These are phyloP conservation scores for Rhagium mordax DNA, from an alignment of 2,888 invertebrate species.

Conservation along the genomic window DNA sequence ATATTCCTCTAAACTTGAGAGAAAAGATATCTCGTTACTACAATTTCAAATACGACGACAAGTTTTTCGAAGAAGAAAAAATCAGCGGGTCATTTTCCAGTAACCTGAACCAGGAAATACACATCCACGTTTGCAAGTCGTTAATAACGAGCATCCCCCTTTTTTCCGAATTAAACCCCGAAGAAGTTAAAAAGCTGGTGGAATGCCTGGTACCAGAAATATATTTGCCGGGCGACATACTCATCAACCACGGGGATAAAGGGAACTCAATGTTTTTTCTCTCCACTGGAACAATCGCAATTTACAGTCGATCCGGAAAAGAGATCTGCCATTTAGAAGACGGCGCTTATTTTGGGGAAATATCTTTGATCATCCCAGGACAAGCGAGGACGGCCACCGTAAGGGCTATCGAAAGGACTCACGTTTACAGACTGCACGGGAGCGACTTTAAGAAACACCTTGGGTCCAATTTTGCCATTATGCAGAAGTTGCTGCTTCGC, in stretches of 20 bases:
- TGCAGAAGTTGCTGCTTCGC: neutral
- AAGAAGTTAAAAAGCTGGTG: constrained; percentile 72
- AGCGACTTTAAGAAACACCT: constrained; percentile 70
- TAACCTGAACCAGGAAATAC: constrained; percentile 68
- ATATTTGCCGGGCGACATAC: constrained; percentile 75
- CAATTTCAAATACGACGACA: constrained; percentile 65
- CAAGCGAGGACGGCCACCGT: constrained; percentile 74
- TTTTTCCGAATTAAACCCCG: constrained; percentile 72
- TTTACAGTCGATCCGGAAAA: constrained; percentile 75
- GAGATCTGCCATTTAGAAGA: constrained; percentile 58
- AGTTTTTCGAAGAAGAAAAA: constrained; percentile 66
- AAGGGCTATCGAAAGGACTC: constrained; percentile 75
- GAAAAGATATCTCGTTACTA: constrained; percentile 65
- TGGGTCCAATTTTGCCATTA: no score
- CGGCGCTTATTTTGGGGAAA: constrained; percentile 74
- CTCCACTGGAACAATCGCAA: constrained; percentile 75
- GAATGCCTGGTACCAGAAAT: constrained; percentile 73
- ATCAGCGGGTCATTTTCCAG: constrained; percentile 26
- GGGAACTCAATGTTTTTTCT: constrained; percentile 80
- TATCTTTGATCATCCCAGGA: constrained; percentile 74
- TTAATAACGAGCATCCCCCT: constrained; percentile 73
- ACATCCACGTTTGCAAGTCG: constrained; percentile 72
- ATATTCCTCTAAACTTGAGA: constrained; percentile 64
- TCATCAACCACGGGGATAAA: constrained; percentile 74
- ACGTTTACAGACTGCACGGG: constrained; percentile 74